phyloP scores from a whole-genome alignment of 2,797 vertebrate genomes.

The Lacerta viridis region DNA sequence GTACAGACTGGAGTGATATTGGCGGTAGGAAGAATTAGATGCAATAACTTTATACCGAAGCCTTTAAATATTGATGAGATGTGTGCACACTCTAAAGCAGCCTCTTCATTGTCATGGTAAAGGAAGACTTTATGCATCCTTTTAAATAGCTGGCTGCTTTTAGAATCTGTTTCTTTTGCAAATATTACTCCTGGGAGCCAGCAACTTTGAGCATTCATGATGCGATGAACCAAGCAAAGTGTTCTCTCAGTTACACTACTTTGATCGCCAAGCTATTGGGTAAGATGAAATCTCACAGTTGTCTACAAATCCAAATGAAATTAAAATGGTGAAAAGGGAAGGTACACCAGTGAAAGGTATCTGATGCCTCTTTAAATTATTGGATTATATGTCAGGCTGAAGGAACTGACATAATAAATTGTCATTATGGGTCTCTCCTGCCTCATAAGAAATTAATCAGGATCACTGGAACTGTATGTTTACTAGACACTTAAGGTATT shows the following conservation, averaged over 20 bases:
- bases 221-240: slow-evolving; percentile 23
- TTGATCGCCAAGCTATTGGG: slow-evolving; percentile 21
- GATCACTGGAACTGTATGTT: slow-evolving; percentile 68
- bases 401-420: slow-evolving; percentile 57
- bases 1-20: neutral
- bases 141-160: neutral
- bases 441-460: slow-evolving; percentile 78
- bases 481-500: slow-evolving; percentile 68
- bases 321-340: neutral
- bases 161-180: neutral
- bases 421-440: slow-evolving; percentile 53
- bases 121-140: neutral
- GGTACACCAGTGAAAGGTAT: neutral
- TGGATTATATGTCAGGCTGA: slow-evolving; percentile 29
- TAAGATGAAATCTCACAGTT: slow-evolving; percentile 7
- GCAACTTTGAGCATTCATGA: slow-evolving; percentile 51
- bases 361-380: neutral
- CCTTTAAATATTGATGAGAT: neutral
- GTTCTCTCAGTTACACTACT: neutral
- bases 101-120: neutral
- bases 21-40: neutral
- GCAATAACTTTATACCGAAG: neutral
- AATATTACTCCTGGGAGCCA: slow-evolving; percentile 21
- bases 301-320: neutral
- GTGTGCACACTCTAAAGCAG: neutral